phyloP scores from a whole-genome alignment of 2,797 vertebrate genomes.

The Hydrocynus forskahlii region DNA sequence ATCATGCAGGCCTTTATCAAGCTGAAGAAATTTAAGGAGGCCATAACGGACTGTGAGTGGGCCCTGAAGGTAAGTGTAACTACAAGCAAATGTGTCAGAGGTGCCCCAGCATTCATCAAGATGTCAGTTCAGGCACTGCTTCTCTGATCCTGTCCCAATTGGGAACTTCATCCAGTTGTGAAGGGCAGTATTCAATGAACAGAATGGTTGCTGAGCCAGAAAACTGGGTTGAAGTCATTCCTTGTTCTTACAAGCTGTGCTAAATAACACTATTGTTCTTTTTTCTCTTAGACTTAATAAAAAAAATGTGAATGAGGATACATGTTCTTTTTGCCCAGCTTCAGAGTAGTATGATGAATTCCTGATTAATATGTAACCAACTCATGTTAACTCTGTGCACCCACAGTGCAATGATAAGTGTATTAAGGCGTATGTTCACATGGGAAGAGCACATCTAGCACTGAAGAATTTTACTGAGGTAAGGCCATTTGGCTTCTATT shows the following conservation, averaged over 20 bases:
- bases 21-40: slow-evolving; percentile 82
- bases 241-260: slow-evolving; percentile 12
- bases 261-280: neutral
- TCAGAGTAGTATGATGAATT: neutral
- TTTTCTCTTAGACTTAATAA: neutral
- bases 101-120: slow-evolving; percentile 55
- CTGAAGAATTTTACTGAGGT: slow-evolving; percentile 82
- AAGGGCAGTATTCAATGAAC: slow-evolving; percentile 31
- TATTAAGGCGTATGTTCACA: slow-evolving; percentile 87
- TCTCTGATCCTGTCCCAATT: slow-evolving; percentile 37
- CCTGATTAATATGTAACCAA: neutral
- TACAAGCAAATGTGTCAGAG: slow-evolving; percentile 47
- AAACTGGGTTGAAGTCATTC: slow-evolving; percentile 32
- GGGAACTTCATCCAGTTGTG: slow-evolving; percentile 11
- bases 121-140: slow-evolving; percentile 38
- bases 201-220: slow-evolving; percentile 6
- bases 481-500: slow-evolving; percentile 45
- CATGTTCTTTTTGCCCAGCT: neutral
- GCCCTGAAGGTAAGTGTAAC: slow-evolving; percentile 87
- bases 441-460: slow-evolving; percentile 87
- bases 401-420: slow-evolving; percentile 85
- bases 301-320: neutral
- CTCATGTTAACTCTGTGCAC: slow-evolving; percentile 1
- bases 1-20: slow-evolving; percentile 86
- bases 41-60: slow-evolving; percentile 90